Evolutionary conservation across 2,797 vertebrate genomes (phyloP).

Genomic region (Anguilla pacifica): DNA sequence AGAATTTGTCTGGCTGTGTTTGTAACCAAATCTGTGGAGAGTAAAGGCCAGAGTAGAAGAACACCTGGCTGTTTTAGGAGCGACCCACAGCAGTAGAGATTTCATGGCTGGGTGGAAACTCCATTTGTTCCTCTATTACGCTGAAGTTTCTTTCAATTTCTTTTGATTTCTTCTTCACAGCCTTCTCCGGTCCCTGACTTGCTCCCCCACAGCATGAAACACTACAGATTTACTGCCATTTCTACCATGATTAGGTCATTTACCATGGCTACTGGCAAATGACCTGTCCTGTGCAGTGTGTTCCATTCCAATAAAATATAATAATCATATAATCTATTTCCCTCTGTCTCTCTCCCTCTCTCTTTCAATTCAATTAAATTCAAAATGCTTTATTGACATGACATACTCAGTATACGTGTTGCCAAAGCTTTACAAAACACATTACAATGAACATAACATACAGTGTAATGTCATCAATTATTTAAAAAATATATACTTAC

Average conservation of each 20-base stretch:
- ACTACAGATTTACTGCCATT: background rate
- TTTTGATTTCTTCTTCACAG: background rate
- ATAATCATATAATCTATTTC: background rate
- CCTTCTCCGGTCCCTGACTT: background rate
- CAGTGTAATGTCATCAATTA: no score
- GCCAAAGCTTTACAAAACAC: no score
- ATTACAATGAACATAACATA: no score
- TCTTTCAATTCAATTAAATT: background rate
- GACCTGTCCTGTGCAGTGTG: background rate
- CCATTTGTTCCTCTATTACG: background rate
- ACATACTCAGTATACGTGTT: no score
- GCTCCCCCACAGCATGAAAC: background rate
- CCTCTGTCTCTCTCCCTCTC: background rate
- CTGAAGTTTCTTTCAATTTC: background rate
- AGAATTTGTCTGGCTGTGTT: background rate
- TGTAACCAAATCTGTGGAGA: background rate
- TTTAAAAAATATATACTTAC: no score
- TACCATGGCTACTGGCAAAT: background rate
- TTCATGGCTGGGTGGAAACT: background rate
- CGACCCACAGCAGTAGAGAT: background rate
- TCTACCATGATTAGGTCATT: background rate
- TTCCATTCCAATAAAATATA: background rate
- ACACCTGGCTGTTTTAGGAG: background rate
- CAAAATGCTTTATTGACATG: no score
- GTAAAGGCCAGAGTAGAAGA: background rate